A percentile compares a stretch with the other conserved stretches of the same genome.
Evolutionary conservation across 2,888 invertebrate species (phyloP).

Genomic region (Hartigia nigra): DNA sequence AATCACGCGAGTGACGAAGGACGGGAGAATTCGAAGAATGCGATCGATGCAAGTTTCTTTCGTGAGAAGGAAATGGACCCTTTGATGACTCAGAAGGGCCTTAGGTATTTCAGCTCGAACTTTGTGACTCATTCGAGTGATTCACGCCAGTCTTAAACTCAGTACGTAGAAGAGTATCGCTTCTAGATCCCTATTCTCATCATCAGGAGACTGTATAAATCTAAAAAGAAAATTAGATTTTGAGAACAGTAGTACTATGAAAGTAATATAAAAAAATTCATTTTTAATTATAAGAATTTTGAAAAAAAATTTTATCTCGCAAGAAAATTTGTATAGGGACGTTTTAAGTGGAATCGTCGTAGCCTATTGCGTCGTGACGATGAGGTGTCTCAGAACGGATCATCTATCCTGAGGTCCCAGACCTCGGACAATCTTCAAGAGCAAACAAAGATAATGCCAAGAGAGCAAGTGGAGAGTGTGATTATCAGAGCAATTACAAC

Average conservation of each 20-base stretch:
- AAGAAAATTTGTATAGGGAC: not conserved
- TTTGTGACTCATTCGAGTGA: conserved; percentile 45
- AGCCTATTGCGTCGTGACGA: not conserved
- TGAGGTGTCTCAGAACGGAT: not conserved
- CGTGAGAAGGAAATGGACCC: conserved; percentile 33
- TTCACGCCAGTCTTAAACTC: conserved; percentile 35
- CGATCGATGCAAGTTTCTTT: conserved; percentile 29
- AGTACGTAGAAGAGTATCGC: not conserved
- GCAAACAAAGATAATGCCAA: not conserved
- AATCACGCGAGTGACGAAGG: not conserved
- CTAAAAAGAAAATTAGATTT: not conserved
- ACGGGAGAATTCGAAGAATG: conserved; percentile 28
- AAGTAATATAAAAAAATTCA: not conserved
- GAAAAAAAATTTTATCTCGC: not conserved
- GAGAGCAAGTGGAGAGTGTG: not conserved
- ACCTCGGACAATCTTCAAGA: not conserved
- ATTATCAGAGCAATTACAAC: not conserved
- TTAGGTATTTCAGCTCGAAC: conserved; percentile 36
- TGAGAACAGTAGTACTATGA: not conserved
- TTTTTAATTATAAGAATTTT: too few relatives aligned
- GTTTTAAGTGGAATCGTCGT: not conserved
- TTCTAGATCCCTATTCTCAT: not conserved
- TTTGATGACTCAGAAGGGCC: conserved; percentile 44
- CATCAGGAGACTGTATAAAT: not conserved
- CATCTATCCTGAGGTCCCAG: not conserved